Base-by-base conservation (phyloP, 2,113 vertebrate species). In the Chaenogobius annularis region DNA sequence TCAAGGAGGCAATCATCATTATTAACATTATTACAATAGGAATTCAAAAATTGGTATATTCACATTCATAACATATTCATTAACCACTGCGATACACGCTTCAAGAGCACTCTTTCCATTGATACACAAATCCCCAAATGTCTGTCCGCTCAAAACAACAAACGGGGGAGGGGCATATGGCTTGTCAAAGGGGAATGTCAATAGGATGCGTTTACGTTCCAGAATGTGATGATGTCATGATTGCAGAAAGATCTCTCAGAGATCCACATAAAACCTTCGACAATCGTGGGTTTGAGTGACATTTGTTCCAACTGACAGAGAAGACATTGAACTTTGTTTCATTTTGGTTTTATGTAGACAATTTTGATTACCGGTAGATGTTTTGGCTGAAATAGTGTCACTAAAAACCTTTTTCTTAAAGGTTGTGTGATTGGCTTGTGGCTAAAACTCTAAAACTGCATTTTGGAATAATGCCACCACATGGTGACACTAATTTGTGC, bases 41-140 rank as follows among this genome's bases (percentile, higher is more conserved):
- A 90, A 90, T 92, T 90, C 14, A 79, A 92, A 92, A 92, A 87
- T 88, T 89, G 92, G 92, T 92, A 93, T 93, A 93, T 93, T 87
- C 92, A 94, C 93, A 94, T 93, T 93, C 92, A 93, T 93, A 92
- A 93, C 91, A 93, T 92, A 92, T 92, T 90, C 88, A 93, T 92
- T 88, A 91, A 93, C 89, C 92, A 92, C 83, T 86, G 91, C 85
- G 92, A 93, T 88, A 91, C 93, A 93, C 91, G 92, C 92, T 87
- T 88, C 90, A 90, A 92, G 88, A 92, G 66, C 93, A 94, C 92
- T 94, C 93, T 93, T 92, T 85, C 90, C 92, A 92, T 92, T 92
- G 35, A 94, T 93, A 90, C 91, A 92, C 83, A 90, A 87, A 91
- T 92, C 89, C 89, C 90, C 90, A 92, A 92, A 92, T 90, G 79